phyloP scores from a whole-genome alignment of 2,888 invertebrate species.

The Melieria omissa region DNA sequence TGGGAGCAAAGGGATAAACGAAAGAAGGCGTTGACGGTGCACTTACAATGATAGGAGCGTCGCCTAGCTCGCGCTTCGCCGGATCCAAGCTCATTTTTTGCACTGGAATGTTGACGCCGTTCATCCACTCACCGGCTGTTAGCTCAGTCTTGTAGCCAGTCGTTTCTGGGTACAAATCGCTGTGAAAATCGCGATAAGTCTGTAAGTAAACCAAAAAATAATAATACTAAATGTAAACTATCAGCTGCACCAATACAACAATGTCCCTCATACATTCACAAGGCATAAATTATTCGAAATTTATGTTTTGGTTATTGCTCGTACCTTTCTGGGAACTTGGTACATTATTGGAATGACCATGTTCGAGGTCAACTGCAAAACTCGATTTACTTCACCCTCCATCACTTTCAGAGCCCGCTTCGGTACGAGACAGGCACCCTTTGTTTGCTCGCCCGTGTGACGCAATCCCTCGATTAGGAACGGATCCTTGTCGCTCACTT shows the following conservation, averaged over 20 bases:
- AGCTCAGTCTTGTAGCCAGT: slow-evolving; percentile 82
- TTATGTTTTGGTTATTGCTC: neutral
- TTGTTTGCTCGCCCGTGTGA: slow-evolving; percentile 94
- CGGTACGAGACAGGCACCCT: slow-evolving; percentile 91
- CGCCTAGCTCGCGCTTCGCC: slow-evolving; percentile 74
- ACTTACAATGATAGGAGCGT: slow-evolving; percentile 73
- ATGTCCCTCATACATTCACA: neutral
- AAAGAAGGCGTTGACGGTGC: neutral
- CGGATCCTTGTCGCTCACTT: slow-evolving; percentile 89
- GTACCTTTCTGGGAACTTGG: slow-evolving; percentile 90
- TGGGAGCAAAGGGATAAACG: too few species aligned
- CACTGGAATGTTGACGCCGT: slow-evolving; percentile 79
- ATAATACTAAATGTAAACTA: neutral
- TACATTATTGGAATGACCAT: slow-evolving; percentile 94
- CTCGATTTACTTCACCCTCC: slow-evolving; percentile 95
- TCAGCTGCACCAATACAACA: neutral
- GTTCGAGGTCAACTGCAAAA: slow-evolving; percentile 86
- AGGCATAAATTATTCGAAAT: neutral
- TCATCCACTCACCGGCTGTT: slow-evolving; percentile 84
- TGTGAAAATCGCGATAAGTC: slow-evolving; percentile 94
- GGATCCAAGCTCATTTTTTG: slow-evolving; percentile 88
- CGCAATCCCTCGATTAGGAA: slow-evolving; percentile 88
- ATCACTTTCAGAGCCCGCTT: slow-evolving; percentile 94
- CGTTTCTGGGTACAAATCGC: slow-evolving; percentile 94
- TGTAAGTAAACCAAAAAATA: slow-evolving; percentile 58